Conservation (phyloP, 2,888 invertebrate species). For the Invenusta paracnida region DNA sequence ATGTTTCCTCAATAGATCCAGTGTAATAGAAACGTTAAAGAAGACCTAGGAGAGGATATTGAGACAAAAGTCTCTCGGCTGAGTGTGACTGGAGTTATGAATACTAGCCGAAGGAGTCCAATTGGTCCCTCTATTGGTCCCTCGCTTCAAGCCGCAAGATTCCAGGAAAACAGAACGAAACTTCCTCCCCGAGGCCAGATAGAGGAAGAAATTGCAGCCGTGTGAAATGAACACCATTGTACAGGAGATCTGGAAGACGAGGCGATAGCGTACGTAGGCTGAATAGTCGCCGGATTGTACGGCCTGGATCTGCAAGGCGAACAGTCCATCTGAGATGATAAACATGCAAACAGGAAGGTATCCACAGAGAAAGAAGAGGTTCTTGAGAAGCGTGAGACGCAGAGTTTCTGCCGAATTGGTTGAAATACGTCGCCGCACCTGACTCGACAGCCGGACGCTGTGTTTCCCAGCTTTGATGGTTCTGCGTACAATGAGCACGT, state of each 20-base stretch:
- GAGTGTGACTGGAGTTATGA: conserved; percentile 12
- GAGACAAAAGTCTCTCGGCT: too few species aligned
- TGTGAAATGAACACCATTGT: conserved; percentile 9
- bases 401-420: not conserved
- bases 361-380: not conserved
- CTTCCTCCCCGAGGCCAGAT: not conserved
- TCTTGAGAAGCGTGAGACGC: not conserved
- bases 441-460: not conserved
- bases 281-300: not conserved
- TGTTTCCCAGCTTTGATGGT: not conserved
- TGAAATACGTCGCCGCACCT: not conserved
- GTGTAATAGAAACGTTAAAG: too few species aligned
- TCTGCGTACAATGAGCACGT: not conserved
- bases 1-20: too few species aligned
- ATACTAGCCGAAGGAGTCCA: not conserved
- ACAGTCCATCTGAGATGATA: not conserved
- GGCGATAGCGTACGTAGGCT: not conserved
- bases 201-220: conserved; percentile 30
- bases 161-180: not conserved
- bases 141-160: not conserved
- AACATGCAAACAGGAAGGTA: not conserved
- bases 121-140: not conserved
- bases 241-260: not conserved
- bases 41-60: too few species aligned
- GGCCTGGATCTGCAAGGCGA: not conserved